A percentile compares a stretch with the other conserved stretches of the same genome.
These are phyloP conservation scores for Mormoops blainvillei DNA, from an alignment of 2,113 vertebrate genomes.

Conservation along the genomic window DNA sequence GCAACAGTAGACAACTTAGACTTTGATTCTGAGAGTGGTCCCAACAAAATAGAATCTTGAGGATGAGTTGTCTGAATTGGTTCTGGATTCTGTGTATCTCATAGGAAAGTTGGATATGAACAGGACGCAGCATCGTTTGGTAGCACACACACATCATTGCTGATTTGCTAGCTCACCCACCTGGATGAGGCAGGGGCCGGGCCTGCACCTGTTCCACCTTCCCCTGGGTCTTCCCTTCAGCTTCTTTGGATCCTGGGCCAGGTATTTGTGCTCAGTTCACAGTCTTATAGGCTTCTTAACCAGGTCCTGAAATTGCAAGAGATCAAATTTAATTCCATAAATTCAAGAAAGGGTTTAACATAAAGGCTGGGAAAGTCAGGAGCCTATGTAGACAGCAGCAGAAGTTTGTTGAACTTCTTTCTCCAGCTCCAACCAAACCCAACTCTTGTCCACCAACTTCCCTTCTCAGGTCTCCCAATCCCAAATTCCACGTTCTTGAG, in stretches of 20 bases:
- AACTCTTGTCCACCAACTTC: background rate
- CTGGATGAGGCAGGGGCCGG: fast-evolving
- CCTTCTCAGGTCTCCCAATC: background rate
- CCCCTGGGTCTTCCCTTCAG: background rate
- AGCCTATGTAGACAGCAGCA: background rate
- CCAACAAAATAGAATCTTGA: background rate
- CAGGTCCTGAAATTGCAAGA: background rate
- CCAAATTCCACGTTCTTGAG: background rate
- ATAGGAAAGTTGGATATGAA: background rate
- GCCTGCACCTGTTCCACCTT: background rate
- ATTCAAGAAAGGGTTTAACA: background rate
- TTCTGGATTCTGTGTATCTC: background rate
- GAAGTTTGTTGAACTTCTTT: background rate
- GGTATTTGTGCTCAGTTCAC: background rate
- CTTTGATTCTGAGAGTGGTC: background rate
- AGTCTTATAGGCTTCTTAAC: background rate
- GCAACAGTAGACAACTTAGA: background rate
- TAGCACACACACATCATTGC: background rate
- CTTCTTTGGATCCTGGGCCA: background rate
- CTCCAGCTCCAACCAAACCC: background rate
- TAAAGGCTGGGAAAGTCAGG: background rate
- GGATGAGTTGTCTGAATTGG: background rate
- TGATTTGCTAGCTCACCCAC: background rate
- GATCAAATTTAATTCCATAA: background rate
- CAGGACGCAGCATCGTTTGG: background rate